phyloP scores from a whole-genome alignment of 2,888 invertebrate genomes.

The Tachystola acroxantha region DNA sequence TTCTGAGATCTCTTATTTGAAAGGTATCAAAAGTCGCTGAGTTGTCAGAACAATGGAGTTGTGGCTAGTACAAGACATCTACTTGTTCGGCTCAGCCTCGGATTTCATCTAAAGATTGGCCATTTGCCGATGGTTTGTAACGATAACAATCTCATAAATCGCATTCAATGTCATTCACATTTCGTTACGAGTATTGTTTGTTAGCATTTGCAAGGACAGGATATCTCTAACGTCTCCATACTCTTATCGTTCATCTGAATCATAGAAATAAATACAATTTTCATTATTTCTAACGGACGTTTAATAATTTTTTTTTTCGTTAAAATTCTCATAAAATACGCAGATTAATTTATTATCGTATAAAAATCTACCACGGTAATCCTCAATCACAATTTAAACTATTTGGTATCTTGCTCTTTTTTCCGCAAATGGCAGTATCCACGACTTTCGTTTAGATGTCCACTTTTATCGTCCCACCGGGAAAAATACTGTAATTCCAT shows the following conservation, averaged over 20 bases:
- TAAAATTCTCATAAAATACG: too few species aligned
- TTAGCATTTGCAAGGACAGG: conserved; percentile 14
- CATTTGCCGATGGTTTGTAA: conserved; percentile 32
- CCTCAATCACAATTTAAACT: too few species aligned
- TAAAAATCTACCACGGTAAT: too few species aligned
- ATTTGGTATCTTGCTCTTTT: background rate
- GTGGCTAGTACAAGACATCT: conserved; percentile 32
- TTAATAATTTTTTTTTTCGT: background rate
- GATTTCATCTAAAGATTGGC: conserved; percentile 36
- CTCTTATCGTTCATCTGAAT: background rate
- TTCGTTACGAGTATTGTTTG: conserved; percentile 15
- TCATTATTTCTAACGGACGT: background rate
- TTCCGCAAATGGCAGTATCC: conserved; percentile 5
- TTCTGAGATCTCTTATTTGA: conserved; percentile 40
- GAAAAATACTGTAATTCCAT: conserved; percentile 42
- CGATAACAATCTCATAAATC: conserved; percentile 42
- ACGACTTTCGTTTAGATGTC: conserved; percentile 14
- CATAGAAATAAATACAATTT: background rate
- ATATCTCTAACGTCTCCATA: conserved; percentile 18
- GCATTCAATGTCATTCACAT: conserved; percentile 36
- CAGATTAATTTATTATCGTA: too few species aligned
- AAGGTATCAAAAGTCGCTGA: conserved; percentile 49
- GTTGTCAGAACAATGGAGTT: conserved; percentile 40
- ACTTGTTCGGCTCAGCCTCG: conserved; percentile 25
- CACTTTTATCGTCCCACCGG: conserved; percentile 31